Base-by-base conservation (phyloP, 2,888 invertebrate genomes). In the Tipula unca region DNA sequence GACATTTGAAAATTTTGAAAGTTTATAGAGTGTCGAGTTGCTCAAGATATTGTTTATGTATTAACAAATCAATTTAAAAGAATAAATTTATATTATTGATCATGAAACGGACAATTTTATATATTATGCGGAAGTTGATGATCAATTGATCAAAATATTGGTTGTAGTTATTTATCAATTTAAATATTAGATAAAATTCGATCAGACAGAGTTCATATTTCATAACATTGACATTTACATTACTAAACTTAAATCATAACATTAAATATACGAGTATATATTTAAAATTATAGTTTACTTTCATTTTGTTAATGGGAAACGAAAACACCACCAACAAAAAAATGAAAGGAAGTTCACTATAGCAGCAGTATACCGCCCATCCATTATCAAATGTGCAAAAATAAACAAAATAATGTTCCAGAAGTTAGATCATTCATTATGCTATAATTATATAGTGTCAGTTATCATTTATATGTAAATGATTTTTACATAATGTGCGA, bases 111-210 rank as follows among this genome's bases (percentile, higher is more conserved):
- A 17, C n/a, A 48, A 48, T 39, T 39, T 39, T 39, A 39, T 48
- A 48, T 69, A 69, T 69, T 69, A 69, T 69, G 69, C 69, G 69
- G 69, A 69, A 69, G 69, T 69, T 69, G 69, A 69, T 69, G 69
- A 69, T 69, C 69, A 25, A 69, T 69, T 25, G 20, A 69, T 69
- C 69, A 25, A 69, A 69, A 69, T 69, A 69, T 69, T 69, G 25
- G 25, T 20, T 69, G 25, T 69, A 69, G 25, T 69, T 25, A 69
- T 69, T 69, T 25, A 69, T 69, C n/a, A 10, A 48, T 48, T 48
- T 48, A 48, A 48, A 48, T 69, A 69, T 69, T 14, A 25, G 25
- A 2, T 69, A 69, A 69, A 69, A 69, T 69, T 69, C 69, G 69
- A 69, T 69, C 69, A 69, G 25, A 69, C 69, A 13, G 69, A 25